Evolutionary conservation across 2,113 vertebrate genomes (phyloP).

Genomic region (Siphamia tubifer): DNA sequence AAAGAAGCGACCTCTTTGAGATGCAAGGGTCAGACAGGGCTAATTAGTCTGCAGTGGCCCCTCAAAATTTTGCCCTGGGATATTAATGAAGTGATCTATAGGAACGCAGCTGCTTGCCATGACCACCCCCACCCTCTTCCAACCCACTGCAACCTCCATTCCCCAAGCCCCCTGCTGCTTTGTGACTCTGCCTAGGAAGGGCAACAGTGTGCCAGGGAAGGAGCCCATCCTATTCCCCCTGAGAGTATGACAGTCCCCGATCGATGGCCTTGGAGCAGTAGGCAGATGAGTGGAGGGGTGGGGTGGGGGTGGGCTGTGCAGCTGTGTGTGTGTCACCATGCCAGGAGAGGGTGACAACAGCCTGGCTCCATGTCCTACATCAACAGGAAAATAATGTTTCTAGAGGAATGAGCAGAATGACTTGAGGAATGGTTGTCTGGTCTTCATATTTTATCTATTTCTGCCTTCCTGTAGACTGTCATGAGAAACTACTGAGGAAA

Average conservation of each 20-base stretch:
- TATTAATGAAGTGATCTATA: conserved; percentile 80
- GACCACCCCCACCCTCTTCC: background rate
- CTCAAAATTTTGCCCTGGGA: conserved; percentile 75
- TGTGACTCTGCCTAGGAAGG: conserved; percentile 53
- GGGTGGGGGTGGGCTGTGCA: conserved; percentile 50
- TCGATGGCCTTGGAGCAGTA: conserved; percentile 60
- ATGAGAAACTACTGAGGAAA: conserved; percentile 46
- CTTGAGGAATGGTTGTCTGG: conserved; percentile 53
- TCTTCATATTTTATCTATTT: conserved; percentile 54
- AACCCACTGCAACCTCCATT: conserved; percentile 33
- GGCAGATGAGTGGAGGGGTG: conserved; percentile 39
- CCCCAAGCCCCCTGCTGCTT: conserved; percentile 43
- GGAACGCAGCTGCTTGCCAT: conserved; percentile 72
- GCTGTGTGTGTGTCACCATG: conserved; percentile 63
- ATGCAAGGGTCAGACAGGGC: conserved; percentile 72
- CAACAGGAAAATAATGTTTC: conserved; percentile 60
- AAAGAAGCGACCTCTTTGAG: conserved; percentile 64
- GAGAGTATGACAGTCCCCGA: conserved; percentile 61
- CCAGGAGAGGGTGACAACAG: conserved; percentile 74
- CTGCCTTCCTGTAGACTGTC: conserved; percentile 37
- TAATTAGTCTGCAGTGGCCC: conserved; percentile 77
- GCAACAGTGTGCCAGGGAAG: conserved; percentile 54
- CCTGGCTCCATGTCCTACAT: conserved; percentile 61
- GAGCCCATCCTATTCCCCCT: conserved; percentile 33
- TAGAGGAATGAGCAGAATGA: conserved; percentile 27